phyloP scores from a whole-genome alignment of 2,888 invertebrate genomes.

The Lutraria lutraria region DNA sequence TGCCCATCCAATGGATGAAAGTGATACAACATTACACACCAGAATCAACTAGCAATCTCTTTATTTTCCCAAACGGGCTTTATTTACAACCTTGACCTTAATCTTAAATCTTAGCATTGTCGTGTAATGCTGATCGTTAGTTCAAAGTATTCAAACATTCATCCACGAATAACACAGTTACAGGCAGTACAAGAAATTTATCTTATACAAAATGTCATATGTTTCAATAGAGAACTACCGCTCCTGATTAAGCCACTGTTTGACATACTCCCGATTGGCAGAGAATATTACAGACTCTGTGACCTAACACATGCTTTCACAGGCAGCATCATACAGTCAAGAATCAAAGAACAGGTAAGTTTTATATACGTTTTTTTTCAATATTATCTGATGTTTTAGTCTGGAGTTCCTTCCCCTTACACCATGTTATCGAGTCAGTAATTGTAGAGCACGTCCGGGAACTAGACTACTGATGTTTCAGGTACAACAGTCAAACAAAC shows the following conservation, averaged over 20 bases:
- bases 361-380: background rate
- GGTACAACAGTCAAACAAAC: too few species aligned
- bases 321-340: conserved; percentile 11
- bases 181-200: too few species aligned
- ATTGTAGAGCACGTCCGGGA: too few species aligned
- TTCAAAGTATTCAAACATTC: too few species aligned
- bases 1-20: background rate
- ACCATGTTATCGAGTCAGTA: too few species aligned
- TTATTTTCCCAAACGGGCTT: background rate
- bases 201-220: background rate
- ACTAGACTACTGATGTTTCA: too few species aligned
- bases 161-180: too few species aligned
- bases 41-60: background rate
- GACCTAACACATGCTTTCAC: conserved; percentile 50
- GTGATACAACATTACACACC: background rate
- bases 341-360: background rate
- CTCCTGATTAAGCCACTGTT: conserved; percentile 43
- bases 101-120: background rate
- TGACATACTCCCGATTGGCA: conserved; percentile 35
- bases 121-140: too few species aligned
- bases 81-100: background rate
- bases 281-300: conserved; percentile 40
- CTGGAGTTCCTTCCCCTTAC: too few species aligned
- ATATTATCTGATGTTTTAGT: too few species aligned
- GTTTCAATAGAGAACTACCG: conserved; percentile 30